phyloP scores from a whole-genome alignment of 2,888 invertebrate species.

The Oxytorus armatus region DNA sequence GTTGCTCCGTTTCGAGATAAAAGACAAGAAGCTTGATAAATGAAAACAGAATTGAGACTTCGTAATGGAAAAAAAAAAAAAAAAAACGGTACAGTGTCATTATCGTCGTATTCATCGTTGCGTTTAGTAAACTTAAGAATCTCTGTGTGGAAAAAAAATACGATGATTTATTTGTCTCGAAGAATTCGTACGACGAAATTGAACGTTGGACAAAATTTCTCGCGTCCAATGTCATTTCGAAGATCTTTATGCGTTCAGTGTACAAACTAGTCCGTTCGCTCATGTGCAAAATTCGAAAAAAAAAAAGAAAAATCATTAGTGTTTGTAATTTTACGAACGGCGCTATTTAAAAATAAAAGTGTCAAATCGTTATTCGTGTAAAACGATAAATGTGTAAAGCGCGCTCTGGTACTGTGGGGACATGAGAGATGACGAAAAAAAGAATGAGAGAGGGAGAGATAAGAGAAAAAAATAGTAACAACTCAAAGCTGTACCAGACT shows the following conservation, averaged over 20 bases:
- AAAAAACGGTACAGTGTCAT: constrained; percentile 36
- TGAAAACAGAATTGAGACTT: no score
- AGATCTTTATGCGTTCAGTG: constrained; percentile 52
- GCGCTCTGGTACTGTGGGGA: constrained; percentile 15
- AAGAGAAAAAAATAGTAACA: constrained; percentile 4
- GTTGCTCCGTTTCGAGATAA: constrained; percentile 43
- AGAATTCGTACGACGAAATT: constrained; percentile 20
- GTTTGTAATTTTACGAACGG: constrained; percentile 38
- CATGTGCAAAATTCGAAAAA: constrained; percentile 33
- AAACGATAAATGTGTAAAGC: constrained; percentile 35
- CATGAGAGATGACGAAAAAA: background rate
- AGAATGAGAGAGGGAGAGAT: no score
- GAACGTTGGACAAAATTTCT: constrained; percentile 27
- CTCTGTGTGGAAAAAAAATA: constrained; percentile 39
- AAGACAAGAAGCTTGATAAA: constrained; percentile 6
- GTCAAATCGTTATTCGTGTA: constrained; percentile 46
- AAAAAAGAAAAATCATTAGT: constrained; percentile 26
- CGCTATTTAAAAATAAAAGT: constrained; percentile 30
- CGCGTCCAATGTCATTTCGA: constrained; percentile 32
- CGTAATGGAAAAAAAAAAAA: constrained; percentile 17
- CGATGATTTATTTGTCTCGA: constrained; percentile 40
- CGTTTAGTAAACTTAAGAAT: constrained; percentile 36
- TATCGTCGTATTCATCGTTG: constrained; percentile 45
- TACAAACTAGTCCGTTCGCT: constrained; percentile 58
- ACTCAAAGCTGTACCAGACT: constrained; percentile 26